These are phyloP conservation scores for Sebastes aleutianus DNA, from an alignment of 2,797 vertebrate genomes.

Conservation along the genomic window DNA sequence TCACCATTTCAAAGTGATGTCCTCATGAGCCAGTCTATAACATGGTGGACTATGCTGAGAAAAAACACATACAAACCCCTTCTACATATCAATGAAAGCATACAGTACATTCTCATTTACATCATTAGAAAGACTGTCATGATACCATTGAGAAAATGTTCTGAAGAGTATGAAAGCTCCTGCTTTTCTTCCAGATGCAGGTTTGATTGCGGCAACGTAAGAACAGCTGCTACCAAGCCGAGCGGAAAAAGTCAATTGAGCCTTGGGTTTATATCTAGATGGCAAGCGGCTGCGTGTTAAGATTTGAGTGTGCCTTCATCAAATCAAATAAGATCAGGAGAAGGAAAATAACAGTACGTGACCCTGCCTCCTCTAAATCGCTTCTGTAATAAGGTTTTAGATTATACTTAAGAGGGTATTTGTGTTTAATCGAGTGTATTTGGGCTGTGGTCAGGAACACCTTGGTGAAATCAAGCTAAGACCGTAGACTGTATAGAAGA, in stretches of 20 bases:
- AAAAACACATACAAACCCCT: background rate
- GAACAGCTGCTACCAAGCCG: slow-evolving; percentile 57
- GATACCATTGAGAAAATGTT: background rate
- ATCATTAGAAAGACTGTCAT: background rate
- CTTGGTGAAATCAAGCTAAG: slow-evolving; percentile 5
- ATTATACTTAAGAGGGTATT: slow-evolving; percentile 10
- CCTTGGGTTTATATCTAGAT: slow-evolving; percentile 30
- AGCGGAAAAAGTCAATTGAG: slow-evolving; percentile 42
- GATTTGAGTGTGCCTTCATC: slow-evolving; percentile 8
- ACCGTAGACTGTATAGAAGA: background rate
- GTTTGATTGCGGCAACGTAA: slow-evolving; percentile 42
- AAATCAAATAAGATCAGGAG: slow-evolving; percentile 28
- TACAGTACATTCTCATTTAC: background rate
- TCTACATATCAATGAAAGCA: background rate
- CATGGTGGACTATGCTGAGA: background rate
- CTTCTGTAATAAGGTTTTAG: slow-evolving; percentile 19
- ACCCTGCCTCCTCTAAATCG: slow-evolving; percentile 20
- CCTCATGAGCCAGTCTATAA: background rate
- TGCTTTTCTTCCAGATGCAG: slow-evolving; percentile 35
- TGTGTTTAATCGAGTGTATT: slow-evolving; percentile 26
- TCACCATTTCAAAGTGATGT: background rate
- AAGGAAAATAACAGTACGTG: slow-evolving; percentile 26
- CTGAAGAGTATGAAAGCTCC: background rate
- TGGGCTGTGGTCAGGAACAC: slow-evolving; percentile 16
- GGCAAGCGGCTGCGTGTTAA: slow-evolving; percentile 5